phyloP scores from a whole-genome alignment of 1,140 invertebrate species.

The Drosophila nigrodunni region DNA sequence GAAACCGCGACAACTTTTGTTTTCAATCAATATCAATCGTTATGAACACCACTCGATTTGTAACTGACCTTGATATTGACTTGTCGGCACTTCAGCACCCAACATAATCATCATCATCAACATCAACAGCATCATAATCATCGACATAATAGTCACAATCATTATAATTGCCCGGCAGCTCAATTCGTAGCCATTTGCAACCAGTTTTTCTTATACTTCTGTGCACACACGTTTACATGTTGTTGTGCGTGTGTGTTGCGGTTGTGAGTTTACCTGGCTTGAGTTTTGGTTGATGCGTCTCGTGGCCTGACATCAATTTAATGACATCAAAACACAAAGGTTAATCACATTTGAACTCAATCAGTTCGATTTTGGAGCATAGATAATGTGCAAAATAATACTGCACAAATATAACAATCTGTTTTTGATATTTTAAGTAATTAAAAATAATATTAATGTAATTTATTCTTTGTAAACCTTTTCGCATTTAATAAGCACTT shows the following conservation, averaged over 20 bases:
- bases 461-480: background rate
- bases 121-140: slow-evolving; percentile 26
- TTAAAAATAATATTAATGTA: too few species aligned
- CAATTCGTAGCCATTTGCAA: slow-evolving; percentile 49
- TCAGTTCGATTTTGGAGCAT: slow-evolving; percentile 14
- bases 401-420: too few species aligned
- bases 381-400: slow-evolving; percentile 3
- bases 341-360: slow-evolving; percentile 80
- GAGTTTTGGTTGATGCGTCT: slow-evolving; percentile 28
- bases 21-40: slow-evolving; percentile 39
- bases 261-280: slow-evolving; percentile 28
- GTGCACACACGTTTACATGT: background rate
- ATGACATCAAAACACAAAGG: slow-evolving; percentile 73
- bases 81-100: slow-evolving; percentile 34
- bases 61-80: slow-evolving; percentile 83
- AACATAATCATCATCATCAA: slow-evolving; percentile 30
- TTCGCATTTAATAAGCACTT: background rate
- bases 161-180: slow-evolving; percentile 52
- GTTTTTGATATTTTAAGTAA: too few species aligned
- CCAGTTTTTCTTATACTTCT: slow-evolving; percentile 64
- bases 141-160: too few species aligned
- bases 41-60: slow-evolving; percentile 55
- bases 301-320: slow-evolving; percentile 72
- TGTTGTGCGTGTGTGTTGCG: slow-evolving; percentile 2
- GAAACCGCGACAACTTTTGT: slow-evolving; percentile 40